Conservation (phyloP, 2,888 invertebrate species). For the Ophion costatus region DNA sequence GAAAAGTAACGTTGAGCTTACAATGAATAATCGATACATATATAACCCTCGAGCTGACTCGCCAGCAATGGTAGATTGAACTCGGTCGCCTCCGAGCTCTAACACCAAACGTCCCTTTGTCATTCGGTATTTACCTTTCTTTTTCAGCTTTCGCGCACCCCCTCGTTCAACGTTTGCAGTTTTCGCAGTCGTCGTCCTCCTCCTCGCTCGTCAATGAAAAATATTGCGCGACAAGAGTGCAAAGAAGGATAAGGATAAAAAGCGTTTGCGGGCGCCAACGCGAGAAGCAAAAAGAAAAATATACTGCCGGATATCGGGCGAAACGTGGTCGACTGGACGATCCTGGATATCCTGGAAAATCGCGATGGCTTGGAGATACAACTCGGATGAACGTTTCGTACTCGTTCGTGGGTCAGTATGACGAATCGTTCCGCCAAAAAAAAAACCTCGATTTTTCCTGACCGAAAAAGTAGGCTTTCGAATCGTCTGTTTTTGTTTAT, state of each 20-base stretch:
- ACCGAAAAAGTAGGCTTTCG: too few relatives aligned
- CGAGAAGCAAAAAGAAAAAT: neutral
- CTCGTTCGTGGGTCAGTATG: neutral
- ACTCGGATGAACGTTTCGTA: neutral
- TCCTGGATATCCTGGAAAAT: slow-evolving; percentile 14
- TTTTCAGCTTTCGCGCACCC: neutral
- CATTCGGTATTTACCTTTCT: slow-evolving; percentile 11
- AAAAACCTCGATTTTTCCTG: too few relatives aligned
- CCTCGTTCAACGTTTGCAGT: slow-evolving; percentile 16
- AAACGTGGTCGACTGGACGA: slow-evolving; percentile 13
- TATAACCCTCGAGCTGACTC: neutral
- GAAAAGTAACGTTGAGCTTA: slow-evolving; percentile 33
- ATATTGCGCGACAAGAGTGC: neutral
- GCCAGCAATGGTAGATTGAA: slow-evolving; percentile 1
- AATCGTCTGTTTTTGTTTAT: too few relatives aligned
- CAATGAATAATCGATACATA: slow-evolving; percentile 43
- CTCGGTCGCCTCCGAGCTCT: neutral
- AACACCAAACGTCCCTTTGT: slow-evolving; percentile 19
- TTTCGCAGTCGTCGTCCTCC: neutral
- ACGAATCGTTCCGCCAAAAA: too few relatives aligned
- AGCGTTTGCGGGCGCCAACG: neutral
- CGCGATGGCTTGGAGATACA: neutral
- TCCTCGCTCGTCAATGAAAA: slow-evolving; percentile 16
- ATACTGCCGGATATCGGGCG: slow-evolving; percentile 28
- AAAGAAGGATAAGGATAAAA: neutral